Percentiles rank a stretch among this genome's conserved stretches.
phyloP scores from a whole-genome alignment of 1,140 invertebrate genomes.

The Gerris buenoi region DNA sequence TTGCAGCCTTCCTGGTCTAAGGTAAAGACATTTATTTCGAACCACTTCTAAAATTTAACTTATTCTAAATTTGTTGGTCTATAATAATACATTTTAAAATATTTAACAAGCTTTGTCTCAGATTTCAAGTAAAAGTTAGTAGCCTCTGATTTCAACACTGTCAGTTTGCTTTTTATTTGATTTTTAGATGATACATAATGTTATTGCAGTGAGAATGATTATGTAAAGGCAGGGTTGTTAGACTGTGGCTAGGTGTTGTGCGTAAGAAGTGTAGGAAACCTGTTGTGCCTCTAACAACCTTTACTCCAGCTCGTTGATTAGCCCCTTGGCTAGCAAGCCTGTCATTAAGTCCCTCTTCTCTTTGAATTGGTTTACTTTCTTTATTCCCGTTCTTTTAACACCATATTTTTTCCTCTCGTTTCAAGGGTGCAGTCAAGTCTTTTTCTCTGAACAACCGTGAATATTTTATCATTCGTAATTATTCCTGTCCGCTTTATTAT shows the following conservation, averaged over 20 bases:
- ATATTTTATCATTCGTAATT: not conserved
- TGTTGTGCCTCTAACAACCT: no score
- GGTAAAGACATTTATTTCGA: no score
- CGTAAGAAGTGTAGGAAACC: not conserved
- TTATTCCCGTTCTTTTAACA: not conserved
- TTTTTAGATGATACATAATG: not conserved
- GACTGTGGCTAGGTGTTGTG: not conserved
- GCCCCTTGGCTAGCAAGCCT: not conserved
- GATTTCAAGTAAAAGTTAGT: no score
- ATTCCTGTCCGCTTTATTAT: not conserved
- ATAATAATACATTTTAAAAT: no score
- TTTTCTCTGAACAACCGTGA: not conserved
- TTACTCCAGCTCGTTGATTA: not conserved
- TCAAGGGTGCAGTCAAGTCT: not conserved
- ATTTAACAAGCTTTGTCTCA: no score
- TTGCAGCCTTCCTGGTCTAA: no score
- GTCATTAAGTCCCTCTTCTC: not conserved
- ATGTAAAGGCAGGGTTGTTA: not conserved
- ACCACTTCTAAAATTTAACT: no score
- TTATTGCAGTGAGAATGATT: not conserved
- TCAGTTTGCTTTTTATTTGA: not conserved
- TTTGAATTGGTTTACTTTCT: not conserved
- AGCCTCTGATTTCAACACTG: no score
- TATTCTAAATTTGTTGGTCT: no score
- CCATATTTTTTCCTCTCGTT: not conserved